Conservation (phyloP, 2,888 invertebrate genomes). For the Hydrotaea cyrtoneurina region DNA sequence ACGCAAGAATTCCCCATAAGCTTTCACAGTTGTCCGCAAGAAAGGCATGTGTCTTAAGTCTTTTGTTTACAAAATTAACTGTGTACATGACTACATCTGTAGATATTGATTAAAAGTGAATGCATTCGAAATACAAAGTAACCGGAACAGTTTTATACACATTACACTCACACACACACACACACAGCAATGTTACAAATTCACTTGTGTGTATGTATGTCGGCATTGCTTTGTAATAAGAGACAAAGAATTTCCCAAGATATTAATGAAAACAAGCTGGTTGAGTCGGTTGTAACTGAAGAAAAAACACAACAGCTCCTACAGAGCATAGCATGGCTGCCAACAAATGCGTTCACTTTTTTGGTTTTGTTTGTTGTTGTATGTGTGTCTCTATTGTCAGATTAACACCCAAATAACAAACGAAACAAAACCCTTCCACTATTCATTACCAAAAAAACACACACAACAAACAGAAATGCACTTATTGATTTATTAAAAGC, state of each 20-base stretch:
- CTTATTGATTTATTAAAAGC: neutral
- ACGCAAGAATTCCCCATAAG: no score
- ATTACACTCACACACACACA: no score
- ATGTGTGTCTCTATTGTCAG: no score
- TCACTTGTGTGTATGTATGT: neutral
- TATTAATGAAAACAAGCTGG: slow-evolving; percentile 11
- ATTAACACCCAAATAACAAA: neutral
- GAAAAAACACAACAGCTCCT: no score
- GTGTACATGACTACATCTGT: neutral
- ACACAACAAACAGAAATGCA: neutral
- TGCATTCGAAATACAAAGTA: neutral
- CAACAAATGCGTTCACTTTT: neutral
- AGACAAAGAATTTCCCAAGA: slow-evolving; percentile 20
- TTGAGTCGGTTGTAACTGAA: neutral
- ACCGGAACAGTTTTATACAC: slow-evolving; percentile 33
- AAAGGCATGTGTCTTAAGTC: neutral
- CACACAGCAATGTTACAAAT: slow-evolving; percentile 5
- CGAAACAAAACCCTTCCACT: neutral
- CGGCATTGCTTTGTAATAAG: slow-evolving; percentile 22
- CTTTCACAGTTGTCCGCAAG: no score
- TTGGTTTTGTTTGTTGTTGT: no score
- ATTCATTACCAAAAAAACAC: neutral
- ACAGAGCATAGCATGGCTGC: neutral
- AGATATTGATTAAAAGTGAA: slow-evolving; percentile 21
- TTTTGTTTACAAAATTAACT: neutral